These are phyloP conservation scores for Drosophila jambulina DNA, from an alignment of 1,140 invertebrate genomes.

Conservation along the genomic window DNA sequence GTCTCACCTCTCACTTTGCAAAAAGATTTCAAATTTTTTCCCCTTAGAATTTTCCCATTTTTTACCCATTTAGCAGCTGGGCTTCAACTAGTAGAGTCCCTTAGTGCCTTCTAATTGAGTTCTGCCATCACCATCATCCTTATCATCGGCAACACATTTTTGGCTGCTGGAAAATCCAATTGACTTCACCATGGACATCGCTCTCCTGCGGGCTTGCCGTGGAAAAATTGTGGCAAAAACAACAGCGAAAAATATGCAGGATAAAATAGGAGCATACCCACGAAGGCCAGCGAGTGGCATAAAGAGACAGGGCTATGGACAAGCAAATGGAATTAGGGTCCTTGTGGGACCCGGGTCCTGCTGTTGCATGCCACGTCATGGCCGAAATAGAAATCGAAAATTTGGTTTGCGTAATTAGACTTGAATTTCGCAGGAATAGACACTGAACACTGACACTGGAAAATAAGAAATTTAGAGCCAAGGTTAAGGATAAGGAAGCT, in stretches of 20 bases:
- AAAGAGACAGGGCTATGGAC: slow-evolving; percentile 1
- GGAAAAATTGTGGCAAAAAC: not conserved
- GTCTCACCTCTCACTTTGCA: slow-evolving; percentile 1
- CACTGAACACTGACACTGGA: slow-evolving; percentile 1
- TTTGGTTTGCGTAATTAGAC: slow-evolving; percentile 70
- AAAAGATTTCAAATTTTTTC: slow-evolving; percentile 7
- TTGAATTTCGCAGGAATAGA: slow-evolving; percentile 27
- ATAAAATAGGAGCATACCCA: not conserved
- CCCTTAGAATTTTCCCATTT: not conserved
- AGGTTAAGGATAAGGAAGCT: not conserved
- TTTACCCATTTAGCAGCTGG: slow-evolving; percentile 18
- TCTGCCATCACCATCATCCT: slow-evolving; percentile 18
- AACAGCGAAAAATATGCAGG: not conserved
- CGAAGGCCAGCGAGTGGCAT: not conserved
- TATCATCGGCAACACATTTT: slow-evolving; percentile 9
- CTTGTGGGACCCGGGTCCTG: slow-evolving; percentile 17
- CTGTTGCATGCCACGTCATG: slow-evolving; percentile 27
- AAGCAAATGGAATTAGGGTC: slow-evolving; percentile 65
- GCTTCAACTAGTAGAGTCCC: slow-evolving; percentile 16
- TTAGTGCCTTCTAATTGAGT: slow-evolving; percentile 45
- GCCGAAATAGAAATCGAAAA: slow-evolving; percentile 37
- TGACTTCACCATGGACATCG: slow-evolving; percentile 27
- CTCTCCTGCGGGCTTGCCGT: slow-evolving; percentile 23
- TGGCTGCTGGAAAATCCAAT: slow-evolving; percentile 44
- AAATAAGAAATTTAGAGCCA: not conserved